Conservation (phyloP, 2,113 vertebrate genomes). For the Neolamprologus longior region DNA sequence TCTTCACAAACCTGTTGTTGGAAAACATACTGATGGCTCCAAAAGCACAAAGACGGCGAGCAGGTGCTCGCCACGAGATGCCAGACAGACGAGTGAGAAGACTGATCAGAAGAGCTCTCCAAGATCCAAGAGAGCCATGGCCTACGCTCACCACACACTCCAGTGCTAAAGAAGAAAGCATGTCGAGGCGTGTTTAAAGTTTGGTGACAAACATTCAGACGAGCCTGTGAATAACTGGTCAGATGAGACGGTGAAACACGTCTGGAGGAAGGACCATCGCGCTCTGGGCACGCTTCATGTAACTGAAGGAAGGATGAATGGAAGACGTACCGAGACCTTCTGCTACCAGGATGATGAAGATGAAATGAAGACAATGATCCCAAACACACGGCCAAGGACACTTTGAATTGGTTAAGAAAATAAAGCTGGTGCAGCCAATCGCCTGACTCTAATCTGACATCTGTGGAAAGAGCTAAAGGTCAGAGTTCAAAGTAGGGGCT, state of each 20-base stretch:
- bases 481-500: neutral
- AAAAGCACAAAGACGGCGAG: neutral
- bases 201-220: neutral
- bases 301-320: neutral
- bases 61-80: neutral
- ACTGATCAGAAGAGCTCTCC: neutral
- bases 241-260: fast-evolving
- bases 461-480: neutral
- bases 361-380: neutral
- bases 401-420: fast-evolving
- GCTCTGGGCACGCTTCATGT: neutral
- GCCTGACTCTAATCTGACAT: fast-evolving
- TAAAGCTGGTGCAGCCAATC: neutral
- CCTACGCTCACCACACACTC: neutral
- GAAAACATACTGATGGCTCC: neutral
- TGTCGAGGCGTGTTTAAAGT: fast-evolving
- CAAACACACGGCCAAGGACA: fast-evolving
- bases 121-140: neutral
- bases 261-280: fast-evolving
- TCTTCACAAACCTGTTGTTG: neutral
- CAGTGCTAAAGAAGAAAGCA: neutral
- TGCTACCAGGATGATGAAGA: fast-evolving
- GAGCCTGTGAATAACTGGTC: neutral
- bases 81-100: neutral
- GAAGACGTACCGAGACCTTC: neutral